Percentiles rank a stretch among this genome's conserved stretches.
These are phyloP conservation scores for Drosophila robusta DNA, from an alignment of 2,888 invertebrate species.

Conservation along the genomic window DNA sequence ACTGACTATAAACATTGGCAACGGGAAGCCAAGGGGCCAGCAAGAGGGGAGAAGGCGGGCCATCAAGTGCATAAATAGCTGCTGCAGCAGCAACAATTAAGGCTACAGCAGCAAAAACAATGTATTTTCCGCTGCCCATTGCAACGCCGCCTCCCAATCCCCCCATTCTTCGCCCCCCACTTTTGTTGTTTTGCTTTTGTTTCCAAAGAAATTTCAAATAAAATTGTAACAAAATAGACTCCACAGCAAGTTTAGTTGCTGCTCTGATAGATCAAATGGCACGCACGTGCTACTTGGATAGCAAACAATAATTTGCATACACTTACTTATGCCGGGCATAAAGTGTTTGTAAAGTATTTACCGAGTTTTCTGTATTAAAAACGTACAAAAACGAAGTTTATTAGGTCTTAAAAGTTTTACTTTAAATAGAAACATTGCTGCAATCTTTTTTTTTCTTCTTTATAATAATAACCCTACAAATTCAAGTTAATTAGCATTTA, in stretches of 20 bases:
- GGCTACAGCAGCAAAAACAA: conserved; percentile 11
- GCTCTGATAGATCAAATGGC: conserved; percentile 17
- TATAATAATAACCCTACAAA: too few relatives aligned
- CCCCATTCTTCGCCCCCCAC: background rate
- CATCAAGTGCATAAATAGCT: conserved; percentile 59
- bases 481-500: too few relatives aligned
- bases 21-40: background rate
- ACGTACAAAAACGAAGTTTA: too few relatives aligned
- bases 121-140: background rate
- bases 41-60: background rate
- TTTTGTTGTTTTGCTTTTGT: conserved; percentile 9
- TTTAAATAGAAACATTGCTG: too few relatives aligned
- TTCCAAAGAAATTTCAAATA: conserved; percentile 40
- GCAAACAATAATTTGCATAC: conserved; percentile 14
- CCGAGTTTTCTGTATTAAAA: too few relatives aligned
- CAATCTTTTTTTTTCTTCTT: too few relatives aligned
- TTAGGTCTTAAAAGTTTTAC: too few relatives aligned
- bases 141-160: background rate
- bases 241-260: conserved; percentile 12
- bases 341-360: background rate
- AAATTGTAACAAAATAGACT: conserved; percentile 38
- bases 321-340: background rate
- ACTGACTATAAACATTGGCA: conserved; percentile 15
- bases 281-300: conserved; percentile 36
- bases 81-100: conserved; percentile 25